Evolutionary conservation across 2,113 vertebrate species (phyloP).

Genomic region (Phasianus colchicus): DNA sequence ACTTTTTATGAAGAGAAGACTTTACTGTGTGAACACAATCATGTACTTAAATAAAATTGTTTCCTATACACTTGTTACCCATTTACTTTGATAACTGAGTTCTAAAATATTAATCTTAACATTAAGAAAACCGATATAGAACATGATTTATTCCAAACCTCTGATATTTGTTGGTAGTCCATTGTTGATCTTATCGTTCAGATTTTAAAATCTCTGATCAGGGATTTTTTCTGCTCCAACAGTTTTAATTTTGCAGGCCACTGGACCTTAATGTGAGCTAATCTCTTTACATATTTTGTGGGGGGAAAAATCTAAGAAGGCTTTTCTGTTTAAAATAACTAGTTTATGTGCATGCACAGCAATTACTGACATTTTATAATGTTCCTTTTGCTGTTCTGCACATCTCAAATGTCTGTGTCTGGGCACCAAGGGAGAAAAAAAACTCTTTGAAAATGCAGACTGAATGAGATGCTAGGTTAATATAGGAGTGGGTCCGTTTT

Average conservation of each 20-base stretch:
- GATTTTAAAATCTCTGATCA: constrained; percentile 67
- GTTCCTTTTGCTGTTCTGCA: constrained; percentile 41
- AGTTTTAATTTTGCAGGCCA: constrained; percentile 75
- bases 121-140: not conserved
- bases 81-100: not conserved
- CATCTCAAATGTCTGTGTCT: not conserved
- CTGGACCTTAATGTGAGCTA: constrained; percentile 72
- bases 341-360: constrained; percentile 13
- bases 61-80: not conserved
- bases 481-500: not conserved
- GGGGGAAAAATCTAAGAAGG: not conserved
- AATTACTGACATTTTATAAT: constrained; percentile 72
- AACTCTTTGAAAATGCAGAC: not conserved
- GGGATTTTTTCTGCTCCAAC: constrained; percentile 62
- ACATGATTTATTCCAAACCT: constrained; percentile 1
- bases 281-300: constrained; percentile 37
- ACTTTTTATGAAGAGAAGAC: not conserved
- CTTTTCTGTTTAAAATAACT: constrained; percentile 42
- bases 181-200: constrained; percentile 59
- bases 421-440: not conserved
- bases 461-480: not conserved
- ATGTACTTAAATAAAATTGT: not conserved
- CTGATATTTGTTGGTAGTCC: constrained; percentile 19
- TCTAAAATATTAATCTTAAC: not conserved
- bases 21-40: not conserved